These are phyloP conservation scores for Plotosus lineatus DNA, from an alignment of 2,113 vertebrate genomes.

Conservation along the genomic window DNA sequence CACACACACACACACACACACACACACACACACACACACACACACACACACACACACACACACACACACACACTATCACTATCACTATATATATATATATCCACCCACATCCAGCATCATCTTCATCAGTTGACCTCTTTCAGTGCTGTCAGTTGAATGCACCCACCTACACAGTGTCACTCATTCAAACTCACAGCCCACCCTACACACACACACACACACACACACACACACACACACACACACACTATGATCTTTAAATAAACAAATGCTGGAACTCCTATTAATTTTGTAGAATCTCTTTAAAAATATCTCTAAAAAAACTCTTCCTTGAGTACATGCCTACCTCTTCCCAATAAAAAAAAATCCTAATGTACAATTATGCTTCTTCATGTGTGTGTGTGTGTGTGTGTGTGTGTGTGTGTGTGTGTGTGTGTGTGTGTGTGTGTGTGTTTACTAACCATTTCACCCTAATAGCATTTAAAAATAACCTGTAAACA, in stretches of 20 bases:
- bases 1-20: no score
- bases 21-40: no score
- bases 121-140: background rate
- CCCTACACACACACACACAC: background rate
- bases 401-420: no score
- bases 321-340: background rate
- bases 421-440: no score
- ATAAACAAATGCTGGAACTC: background rate
- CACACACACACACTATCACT: no score
- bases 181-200: background rate
- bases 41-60: no score
- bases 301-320: background rate
- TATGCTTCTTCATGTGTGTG: no score
- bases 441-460: no score
- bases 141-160: background rate
- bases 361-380: background rate
- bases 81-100: no score
- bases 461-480: background rate
- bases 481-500: background rate
- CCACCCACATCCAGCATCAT: background rate
- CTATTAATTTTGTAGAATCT: background rate
- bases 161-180: constrained; percentile 14
- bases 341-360: background rate
- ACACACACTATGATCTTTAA: background rate
- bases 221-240: background rate